A percentile compares a stretch with the other conserved stretches of the same genome.
Conservation (phyloP, 1,140 invertebrate genomes). For the Panonychus citri region DNA sequence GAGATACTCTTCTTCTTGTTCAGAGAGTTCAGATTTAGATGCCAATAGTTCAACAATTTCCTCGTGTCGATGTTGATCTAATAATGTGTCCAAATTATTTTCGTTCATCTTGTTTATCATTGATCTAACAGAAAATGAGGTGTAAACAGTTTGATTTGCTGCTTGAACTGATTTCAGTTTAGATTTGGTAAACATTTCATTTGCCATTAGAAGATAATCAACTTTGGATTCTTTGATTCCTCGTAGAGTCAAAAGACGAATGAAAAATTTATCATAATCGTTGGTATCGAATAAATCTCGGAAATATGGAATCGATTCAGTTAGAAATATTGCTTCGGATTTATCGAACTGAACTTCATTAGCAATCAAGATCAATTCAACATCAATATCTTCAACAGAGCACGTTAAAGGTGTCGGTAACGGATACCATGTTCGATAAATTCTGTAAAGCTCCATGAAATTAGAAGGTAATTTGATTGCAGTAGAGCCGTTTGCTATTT, state of each 20-base stretch:
- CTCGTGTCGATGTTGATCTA: constrained; percentile 5
- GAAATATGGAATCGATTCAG: neutral
- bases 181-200: neutral
- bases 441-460: constrained; percentile 3
- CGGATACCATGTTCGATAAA: constrained; percentile 4
- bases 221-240: constrained; percentile 6
- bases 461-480: neutral
- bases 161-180: neutral
- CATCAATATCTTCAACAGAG: neutral
- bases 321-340: constrained; percentile 4
- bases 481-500: neutral
- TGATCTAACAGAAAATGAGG: neutral
- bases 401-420: neutral
- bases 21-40: constrained; percentile 6
- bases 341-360: constrained; percentile 6
- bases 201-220: constrained; percentile 2
- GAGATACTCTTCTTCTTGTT: neutral
- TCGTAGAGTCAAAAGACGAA: constrained; percentile 5
- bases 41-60: constrained; percentile 5
- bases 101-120: neutral
- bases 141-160: constrained; percentile 5
- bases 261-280: constrained; percentile 4
- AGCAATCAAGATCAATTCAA: constrained; percentile 2
- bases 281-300: neutral
- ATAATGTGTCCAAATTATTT: neutral